These are phyloP conservation scores for Lycocorax pyrrhopterus DNA, from an alignment of 2,113 vertebrate species.

Conservation along the genomic window DNA sequence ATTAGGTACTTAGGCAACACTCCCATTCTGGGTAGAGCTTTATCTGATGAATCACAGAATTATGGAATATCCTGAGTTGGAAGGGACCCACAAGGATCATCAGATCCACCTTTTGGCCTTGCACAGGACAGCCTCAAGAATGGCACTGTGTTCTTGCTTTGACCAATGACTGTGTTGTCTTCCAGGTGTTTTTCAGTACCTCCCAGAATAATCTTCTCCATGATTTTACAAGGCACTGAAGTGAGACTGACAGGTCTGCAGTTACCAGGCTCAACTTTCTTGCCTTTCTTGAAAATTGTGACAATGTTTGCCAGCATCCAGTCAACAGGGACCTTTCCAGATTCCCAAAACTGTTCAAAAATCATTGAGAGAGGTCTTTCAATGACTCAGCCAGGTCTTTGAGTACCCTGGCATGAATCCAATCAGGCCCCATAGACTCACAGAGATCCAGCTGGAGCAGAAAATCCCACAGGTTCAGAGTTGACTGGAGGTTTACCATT, in stretches of 20 bases:
- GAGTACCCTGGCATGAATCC: not conserved
- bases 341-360: not conserved
- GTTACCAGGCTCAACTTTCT: not conserved
- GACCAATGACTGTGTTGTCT: not conserved
- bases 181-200: not conserved
- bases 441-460: not conserved
- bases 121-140: not conserved
- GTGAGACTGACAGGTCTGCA: not conserved
- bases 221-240: not conserved
- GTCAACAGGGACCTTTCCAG: not conserved
- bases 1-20: not conserved
- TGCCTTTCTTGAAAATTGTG: not conserved
- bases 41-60: not conserved
- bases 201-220: not conserved
- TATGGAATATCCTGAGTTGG: not conserved
- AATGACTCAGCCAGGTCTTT: not conserved
- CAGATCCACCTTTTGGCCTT: not conserved
- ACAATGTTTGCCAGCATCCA: not conserved
- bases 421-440: not conserved
- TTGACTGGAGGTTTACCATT: not conserved
- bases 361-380: not conserved
- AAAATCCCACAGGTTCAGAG: not conserved
- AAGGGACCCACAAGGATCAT: not conserved
- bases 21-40: not conserved
- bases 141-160: not conserved